Evolutionary conservation across 2,888 invertebrate species (phyloP).

Genomic region (Phaonia tiefii): DNA sequence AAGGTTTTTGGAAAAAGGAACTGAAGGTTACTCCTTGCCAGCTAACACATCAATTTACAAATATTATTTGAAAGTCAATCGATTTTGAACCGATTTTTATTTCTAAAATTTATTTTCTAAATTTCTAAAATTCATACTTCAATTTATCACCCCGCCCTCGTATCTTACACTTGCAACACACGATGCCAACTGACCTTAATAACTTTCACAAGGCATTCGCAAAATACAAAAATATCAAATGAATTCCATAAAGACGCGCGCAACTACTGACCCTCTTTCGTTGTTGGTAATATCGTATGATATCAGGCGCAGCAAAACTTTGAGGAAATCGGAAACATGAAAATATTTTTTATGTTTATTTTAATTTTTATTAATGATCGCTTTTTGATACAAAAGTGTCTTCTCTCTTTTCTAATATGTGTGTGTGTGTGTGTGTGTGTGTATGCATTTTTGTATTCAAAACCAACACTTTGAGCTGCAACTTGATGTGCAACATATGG

Average conservation of each 20-base stretch:
- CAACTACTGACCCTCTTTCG: not conserved
- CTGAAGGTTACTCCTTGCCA: no score
- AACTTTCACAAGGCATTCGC: constrained; percentile 53
- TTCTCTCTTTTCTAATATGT: no score
- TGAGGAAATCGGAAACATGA: constrained; percentile 60
- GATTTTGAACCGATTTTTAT: no score
- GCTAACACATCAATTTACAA: no score
- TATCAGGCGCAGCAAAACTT: constrained; percentile 23
- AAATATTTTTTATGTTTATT: constrained; percentile 45
- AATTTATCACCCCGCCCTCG: not conserved
- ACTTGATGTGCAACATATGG: no score
- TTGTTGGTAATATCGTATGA: no score
- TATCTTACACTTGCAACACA: not conserved
- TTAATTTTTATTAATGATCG: constrained; percentile 56
- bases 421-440: no score
- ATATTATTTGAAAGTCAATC: no score
- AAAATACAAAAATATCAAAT: constrained; percentile 17
- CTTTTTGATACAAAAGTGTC: constrained; percentile 24
- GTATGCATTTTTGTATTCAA: not conserved
- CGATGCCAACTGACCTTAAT: constrained; percentile 48
- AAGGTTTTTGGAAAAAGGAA: no score
- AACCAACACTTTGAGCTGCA: no score
- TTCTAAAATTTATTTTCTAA: no score
- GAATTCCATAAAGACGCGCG: constrained; percentile 5
- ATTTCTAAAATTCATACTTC: no score